A percentile compares a stretch with the other conserved stretches of the same genome.
These are phyloP conservation scores for Perca schrenkii DNA, from an alignment of 2,113 vertebrate genomes.

Conservation along the genomic window DNA sequence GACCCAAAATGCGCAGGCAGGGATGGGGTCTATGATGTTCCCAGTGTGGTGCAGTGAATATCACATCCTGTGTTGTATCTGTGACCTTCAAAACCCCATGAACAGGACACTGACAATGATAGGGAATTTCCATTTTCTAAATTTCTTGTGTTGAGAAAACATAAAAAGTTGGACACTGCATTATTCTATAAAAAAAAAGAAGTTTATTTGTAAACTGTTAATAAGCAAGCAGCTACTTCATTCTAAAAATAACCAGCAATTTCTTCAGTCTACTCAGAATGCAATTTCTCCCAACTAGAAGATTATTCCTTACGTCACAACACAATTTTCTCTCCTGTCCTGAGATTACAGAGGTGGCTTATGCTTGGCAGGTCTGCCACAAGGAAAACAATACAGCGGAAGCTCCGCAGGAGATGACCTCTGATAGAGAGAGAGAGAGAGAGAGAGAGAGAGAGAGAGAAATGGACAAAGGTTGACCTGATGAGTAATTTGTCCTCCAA, in stretches of 20 bases:
- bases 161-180: neutral
- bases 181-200: neutral
- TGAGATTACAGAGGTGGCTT: constrained; percentile 77
- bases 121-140: neutral
- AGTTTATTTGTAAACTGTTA: neutral
- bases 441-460: neutral
- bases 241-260: constrained; percentile 46
- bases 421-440: constrained; percentile 23
- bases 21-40: neutral
- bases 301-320: constrained; percentile 78
- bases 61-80: neutral
- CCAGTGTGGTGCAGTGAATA: neutral
- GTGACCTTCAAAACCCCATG: neutral
- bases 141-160: neutral
- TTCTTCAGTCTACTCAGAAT: constrained; percentile 45
- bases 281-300: constrained; percentile 56
- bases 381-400: constrained; percentile 53
- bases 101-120: neutral
- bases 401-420: constrained; percentile 29
- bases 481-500: neutral
- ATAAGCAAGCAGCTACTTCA: constrained; percentile 5
- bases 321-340: constrained; percentile 69
- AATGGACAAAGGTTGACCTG: neutral
- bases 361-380: constrained; percentile 54
- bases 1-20: neutral